Percentiles rank a stretch among this genome's conserved stretches.
Conservation (phyloP, 2,797 vertebrate genomes). For the Pogonophryne albipinna region DNA sequence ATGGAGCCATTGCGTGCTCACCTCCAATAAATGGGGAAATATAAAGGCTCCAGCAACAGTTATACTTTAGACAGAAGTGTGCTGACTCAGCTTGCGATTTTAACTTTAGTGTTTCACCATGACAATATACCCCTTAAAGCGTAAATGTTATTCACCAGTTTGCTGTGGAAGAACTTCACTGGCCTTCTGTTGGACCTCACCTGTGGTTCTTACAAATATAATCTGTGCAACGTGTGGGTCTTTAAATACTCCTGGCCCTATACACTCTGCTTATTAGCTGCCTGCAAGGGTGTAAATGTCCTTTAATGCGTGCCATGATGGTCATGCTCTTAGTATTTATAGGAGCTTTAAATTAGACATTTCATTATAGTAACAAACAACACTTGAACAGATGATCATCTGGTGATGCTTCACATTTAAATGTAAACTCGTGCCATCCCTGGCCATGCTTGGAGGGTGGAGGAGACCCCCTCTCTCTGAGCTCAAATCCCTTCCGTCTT, state of each 20-base stretch:
- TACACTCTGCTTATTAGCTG: background rate
- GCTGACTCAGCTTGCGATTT: background rate
- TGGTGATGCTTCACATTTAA: conserved; percentile 15
- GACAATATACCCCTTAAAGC: no score
- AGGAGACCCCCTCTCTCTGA: conserved; percentile 13
- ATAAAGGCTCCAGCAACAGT: no score
- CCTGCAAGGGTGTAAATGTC: background rate
- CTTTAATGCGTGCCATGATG: background rate
- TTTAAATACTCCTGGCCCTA: background rate
- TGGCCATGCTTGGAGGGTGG: conserved; percentile 15
- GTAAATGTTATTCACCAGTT: no score
- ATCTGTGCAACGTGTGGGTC: no score
- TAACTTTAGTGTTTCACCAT: background rate
- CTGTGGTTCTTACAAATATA: no score
- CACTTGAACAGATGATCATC: conserved; percentile 14
- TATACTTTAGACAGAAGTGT: no score
- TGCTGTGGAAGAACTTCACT: background rate
- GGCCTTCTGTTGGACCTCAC: background rate
- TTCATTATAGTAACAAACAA: background rate
- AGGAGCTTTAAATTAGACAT: background rate
- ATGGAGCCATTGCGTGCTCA: no score
- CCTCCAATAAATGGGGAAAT: no score
- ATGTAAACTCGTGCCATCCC: conserved; percentile 25
- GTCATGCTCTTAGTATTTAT: background rate
- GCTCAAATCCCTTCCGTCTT: conserved; percentile 63